phyloP scores from a whole-genome alignment of 2,888 invertebrate genomes.

The Margaritifera margaritifera region DNA sequence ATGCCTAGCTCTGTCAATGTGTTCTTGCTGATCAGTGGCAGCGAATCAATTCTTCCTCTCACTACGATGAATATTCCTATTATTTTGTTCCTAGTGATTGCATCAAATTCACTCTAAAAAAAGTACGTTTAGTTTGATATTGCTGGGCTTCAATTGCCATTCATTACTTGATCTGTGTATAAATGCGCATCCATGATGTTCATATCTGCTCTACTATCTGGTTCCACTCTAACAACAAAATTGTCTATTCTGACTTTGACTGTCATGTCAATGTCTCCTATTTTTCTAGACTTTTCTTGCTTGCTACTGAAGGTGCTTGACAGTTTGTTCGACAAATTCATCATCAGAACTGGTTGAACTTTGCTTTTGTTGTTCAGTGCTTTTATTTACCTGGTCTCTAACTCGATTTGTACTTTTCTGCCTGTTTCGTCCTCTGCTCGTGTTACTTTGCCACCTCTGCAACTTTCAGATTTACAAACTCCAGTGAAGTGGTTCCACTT shows the following conservation, averaged over 20 bases:
- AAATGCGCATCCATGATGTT: constrained; percentile 12
- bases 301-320: neutral
- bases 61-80: constrained; percentile 5
- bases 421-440: no score
- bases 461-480: no score
- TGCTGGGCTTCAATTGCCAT: constrained; percentile 7
- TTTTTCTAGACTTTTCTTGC: constrained; percentile 4
- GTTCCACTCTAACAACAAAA: constrained; percentile 9
- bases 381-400: no score
- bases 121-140: constrained; percentile 9
- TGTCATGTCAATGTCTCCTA: constrained; percentile 1
- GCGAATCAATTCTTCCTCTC: constrained; percentile 3
- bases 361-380: no score
- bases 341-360: no score
- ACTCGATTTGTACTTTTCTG: no score
- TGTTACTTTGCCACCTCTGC: no score
- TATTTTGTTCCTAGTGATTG: constrained; percentile 10
- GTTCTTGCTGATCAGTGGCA: constrained; percentile 13
- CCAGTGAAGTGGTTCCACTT: no score
- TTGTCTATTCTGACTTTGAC: constrained; percentile 8
- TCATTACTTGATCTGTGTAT: neutral
- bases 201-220: constrained; percentile 14
- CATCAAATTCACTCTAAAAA: no score
- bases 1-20: constrained; percentile 7
- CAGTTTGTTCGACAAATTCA: no score